phyloP scores from a whole-genome alignment of 2,888 invertebrate genomes.

The Autographa gamma region DNA sequence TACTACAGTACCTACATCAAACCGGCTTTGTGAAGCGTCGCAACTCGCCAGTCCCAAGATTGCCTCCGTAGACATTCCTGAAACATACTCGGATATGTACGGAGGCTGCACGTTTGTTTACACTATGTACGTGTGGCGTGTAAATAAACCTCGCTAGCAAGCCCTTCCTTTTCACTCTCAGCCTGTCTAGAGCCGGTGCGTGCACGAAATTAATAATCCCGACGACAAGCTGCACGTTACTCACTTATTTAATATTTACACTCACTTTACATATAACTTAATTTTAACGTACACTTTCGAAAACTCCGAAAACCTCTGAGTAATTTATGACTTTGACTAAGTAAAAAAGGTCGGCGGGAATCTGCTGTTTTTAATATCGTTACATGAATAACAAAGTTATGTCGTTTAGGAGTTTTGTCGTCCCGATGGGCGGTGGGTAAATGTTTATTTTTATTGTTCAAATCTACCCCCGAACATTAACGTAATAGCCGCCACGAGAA shows the following conservation, averaged over 20 bases:
- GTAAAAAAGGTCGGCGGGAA: slow-evolving; percentile 63
- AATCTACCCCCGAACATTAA: slow-evolving; percentile 81
- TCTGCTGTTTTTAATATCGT: slow-evolving; percentile 74
- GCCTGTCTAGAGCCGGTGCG: slow-evolving; percentile 33
- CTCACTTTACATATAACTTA: slow-evolving; percentile 17
- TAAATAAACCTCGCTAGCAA: slow-evolving; percentile 33
- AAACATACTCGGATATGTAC: slow-evolving; percentile 12
- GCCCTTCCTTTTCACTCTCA: slow-evolving; percentile 31
- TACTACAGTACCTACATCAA: slow-evolving; percentile 1
- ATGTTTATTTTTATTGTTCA: slow-evolving; percentile 84
- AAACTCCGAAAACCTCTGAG: slow-evolving; percentile 27
- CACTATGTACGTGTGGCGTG: slow-evolving; percentile 32
- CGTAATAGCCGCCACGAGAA: slow-evolving; percentile 80
- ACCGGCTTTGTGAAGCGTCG: slow-evolving; percentile 16
- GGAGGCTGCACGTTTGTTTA: slow-evolving; percentile 40
- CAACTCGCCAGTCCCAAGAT: slow-evolving; percentile 15
- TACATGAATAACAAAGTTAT: slow-evolving; percentile 77
- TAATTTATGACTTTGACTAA: slow-evolving; percentile 62
- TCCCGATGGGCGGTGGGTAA: slow-evolving; percentile 71
- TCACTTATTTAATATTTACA: slow-evolving; percentile 18
- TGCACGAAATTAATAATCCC: slow-evolving; percentile 42
- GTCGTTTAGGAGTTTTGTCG: slow-evolving; percentile 76
- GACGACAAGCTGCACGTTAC: slow-evolving; percentile 1
- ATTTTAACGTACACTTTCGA: slow-evolving; percentile 23
- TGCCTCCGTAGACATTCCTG: slow-evolving; percentile 30